phyloP scores from a whole-genome alignment of 2,113 vertebrate species.

The Zootoca vivipara region DNA sequence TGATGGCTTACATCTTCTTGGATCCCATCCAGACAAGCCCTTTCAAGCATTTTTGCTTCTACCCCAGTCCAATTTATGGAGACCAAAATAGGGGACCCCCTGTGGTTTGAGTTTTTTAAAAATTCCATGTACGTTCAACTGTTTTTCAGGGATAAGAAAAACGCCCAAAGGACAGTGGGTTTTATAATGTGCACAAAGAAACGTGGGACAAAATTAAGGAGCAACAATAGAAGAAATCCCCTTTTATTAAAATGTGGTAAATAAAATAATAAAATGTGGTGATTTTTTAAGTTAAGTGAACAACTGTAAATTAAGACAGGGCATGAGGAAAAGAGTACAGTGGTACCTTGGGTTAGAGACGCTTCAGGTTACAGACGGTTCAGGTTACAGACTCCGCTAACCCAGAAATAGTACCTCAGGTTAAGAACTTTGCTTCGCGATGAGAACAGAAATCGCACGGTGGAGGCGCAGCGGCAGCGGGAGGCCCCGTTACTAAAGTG shows the following conservation, averaged over 20 bases:
- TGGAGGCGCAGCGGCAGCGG: too few species aligned
- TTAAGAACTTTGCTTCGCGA: too few species aligned
- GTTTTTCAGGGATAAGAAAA: background rate
- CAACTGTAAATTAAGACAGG: background rate
- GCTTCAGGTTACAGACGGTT: too few species aligned
- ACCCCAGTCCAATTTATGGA: background rate
- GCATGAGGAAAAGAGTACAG: background rate
- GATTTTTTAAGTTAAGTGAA: background rate
- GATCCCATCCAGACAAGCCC: background rate
- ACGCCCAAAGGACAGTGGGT: background rate
- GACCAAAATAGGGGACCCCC: background rate
- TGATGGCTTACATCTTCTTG: conserved; percentile 28
- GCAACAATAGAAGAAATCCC: background rate
- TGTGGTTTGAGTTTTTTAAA: background rate
- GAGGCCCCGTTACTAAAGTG: too few species aligned
- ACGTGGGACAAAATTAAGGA: background rate
- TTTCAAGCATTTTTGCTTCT: background rate
- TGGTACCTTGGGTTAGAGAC: too few species aligned
- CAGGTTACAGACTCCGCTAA: too few species aligned
- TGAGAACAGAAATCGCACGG: too few species aligned
- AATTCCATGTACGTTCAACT: background rate
- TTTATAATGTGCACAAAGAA: background rate
- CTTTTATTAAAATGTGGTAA: background rate
- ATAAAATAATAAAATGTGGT: background rate
- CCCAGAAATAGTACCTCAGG: too few species aligned